Percentiles rank a stretch among this genome's conserved stretches.
phyloP scores from a whole-genome alignment of 2,113 vertebrate species.

The Melanotaenia duboulayi region DNA sequence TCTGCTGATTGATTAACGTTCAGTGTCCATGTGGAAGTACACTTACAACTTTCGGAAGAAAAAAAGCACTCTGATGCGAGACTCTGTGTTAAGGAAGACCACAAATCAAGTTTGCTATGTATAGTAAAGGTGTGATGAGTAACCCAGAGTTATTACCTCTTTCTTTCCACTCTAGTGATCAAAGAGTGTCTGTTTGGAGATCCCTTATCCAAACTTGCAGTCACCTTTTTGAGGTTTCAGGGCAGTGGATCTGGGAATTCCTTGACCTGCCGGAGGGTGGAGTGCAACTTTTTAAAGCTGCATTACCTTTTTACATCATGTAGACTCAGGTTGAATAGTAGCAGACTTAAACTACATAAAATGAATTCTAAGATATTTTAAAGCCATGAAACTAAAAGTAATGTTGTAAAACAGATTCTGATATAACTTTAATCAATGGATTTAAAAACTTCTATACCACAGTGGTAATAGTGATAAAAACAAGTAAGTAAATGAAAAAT shows the following conservation, averaged over 20 bases:
- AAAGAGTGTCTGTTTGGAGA: constrained; percentile 44
- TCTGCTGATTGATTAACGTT: constrained; percentile 52
- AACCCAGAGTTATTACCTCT: constrained; percentile 39
- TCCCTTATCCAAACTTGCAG: constrained; percentile 47
- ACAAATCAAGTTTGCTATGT: constrained; percentile 49
- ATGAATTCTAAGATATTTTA: not conserved
- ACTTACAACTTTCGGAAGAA: constrained; percentile 22
- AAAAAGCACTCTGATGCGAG: constrained; percentile 21
- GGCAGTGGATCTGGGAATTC: constrained; percentile 9
- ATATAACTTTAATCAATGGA: not conserved
- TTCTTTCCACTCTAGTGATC: constrained; percentile 51
- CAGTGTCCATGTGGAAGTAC: constrained; percentile 21
- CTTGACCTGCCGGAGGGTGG: constrained; percentile 25
- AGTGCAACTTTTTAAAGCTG: constrained; percentile 1
- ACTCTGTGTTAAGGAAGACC: constrained; percentile 28
- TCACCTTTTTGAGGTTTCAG: constrained; percentile 25
- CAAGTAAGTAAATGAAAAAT: not conserved
- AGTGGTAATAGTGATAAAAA: not conserved
- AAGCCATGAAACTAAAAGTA: not conserved
- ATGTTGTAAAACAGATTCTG: not conserved
- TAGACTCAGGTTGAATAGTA: not conserved
- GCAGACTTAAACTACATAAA: not conserved
- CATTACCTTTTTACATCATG: constrained; percentile 4
- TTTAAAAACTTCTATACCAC: not conserved
- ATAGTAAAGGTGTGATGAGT: constrained; percentile 55